A percentile compares a stretch with the other conserved stretches of the same genome.
Conservation (phyloP, 2,888 invertebrate genomes). For the Drosophila macrospina region DNA sequence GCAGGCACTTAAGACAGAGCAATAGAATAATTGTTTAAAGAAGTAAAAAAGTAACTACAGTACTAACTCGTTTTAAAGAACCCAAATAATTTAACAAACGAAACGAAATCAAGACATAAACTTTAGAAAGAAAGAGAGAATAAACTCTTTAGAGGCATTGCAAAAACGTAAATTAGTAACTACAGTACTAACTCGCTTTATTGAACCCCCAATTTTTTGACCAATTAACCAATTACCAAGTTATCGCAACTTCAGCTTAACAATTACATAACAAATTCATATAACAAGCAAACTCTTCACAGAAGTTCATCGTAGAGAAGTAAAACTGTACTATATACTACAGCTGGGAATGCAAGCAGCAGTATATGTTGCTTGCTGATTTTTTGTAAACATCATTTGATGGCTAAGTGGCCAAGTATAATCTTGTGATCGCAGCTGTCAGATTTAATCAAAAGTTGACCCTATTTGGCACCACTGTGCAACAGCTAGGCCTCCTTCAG, state of each 20-base stretch:
- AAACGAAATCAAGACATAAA: no score
- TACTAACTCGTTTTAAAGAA: no score
- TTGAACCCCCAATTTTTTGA: neutral
- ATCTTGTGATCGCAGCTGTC: neutral
- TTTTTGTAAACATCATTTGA: conserved; percentile 4
- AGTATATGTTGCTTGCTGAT: neutral
- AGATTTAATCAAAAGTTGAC: conserved; percentile 17
- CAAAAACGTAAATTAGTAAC: no score
- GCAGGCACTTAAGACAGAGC: no score
- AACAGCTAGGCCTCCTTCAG: conserved; percentile 40
- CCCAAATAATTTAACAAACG: no score
- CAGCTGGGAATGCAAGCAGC: neutral
- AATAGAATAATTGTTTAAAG: no score
- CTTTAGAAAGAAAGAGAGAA: no score
- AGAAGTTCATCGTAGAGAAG: neutral
- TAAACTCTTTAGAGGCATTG: no score
- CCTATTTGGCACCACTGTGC: conserved; percentile 40
- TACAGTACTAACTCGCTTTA: neutral
- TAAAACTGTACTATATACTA: neutral
- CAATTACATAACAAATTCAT: no score
- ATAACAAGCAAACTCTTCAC: no score
- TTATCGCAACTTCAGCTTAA: no score
- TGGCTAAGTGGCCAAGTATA: neutral
- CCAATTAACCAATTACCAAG: neutral
- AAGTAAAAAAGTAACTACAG: no score